Percentiles rank a stretch among this genome's conserved stretches.
phyloP scores from a whole-genome alignment of 2,888 invertebrate species.

The Heliconius aoede region DNA sequence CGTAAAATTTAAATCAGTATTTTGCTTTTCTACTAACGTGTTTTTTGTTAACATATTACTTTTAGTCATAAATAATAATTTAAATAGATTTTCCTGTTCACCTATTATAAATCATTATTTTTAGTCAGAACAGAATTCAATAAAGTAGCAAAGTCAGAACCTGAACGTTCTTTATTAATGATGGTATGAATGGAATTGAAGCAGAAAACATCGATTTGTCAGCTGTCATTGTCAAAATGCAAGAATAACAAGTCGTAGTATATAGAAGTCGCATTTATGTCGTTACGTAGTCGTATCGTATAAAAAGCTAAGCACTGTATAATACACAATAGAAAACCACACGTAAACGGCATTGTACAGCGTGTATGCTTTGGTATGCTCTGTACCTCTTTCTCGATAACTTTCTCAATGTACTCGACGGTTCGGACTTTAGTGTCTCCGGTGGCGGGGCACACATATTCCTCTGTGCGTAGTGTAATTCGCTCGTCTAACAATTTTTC shows the following conservation, averaged over 20 bases:
- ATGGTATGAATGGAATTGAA: constrained; percentile 83
- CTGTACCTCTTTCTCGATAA: constrained; percentile 97
- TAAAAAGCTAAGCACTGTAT: constrained; percentile 73
- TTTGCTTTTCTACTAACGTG: neutral
- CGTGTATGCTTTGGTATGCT: constrained; percentile 60
- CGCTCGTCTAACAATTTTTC: constrained; percentile 95
- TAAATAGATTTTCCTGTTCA: no score
- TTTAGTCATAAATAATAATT: no score
- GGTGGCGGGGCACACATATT: constrained; percentile 92
- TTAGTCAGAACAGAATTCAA: constrained; percentile 91
- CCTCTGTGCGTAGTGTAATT: constrained; percentile 94
- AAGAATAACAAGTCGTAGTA: neutral
- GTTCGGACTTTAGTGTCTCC: constrained; percentile 94
- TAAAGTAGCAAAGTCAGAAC: constrained; percentile 88
- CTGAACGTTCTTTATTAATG: constrained; percentile 86
- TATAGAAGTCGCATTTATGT: neutral
- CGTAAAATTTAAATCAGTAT: neutral
- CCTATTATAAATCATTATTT: neutral
- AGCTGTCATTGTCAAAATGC: constrained; percentile 9
- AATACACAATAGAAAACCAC: constrained; percentile 70
- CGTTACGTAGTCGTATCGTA: constrained; percentile 21
- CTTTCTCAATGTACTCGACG: constrained; percentile 96
- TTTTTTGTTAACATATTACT: no score
- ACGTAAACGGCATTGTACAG: constrained; percentile 77
- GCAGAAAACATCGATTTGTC: constrained; percentile 75